These are phyloP conservation scores for Nasua narica DNA, from an alignment of 2,797 vertebrate species.

Conservation along the genomic window DNA sequence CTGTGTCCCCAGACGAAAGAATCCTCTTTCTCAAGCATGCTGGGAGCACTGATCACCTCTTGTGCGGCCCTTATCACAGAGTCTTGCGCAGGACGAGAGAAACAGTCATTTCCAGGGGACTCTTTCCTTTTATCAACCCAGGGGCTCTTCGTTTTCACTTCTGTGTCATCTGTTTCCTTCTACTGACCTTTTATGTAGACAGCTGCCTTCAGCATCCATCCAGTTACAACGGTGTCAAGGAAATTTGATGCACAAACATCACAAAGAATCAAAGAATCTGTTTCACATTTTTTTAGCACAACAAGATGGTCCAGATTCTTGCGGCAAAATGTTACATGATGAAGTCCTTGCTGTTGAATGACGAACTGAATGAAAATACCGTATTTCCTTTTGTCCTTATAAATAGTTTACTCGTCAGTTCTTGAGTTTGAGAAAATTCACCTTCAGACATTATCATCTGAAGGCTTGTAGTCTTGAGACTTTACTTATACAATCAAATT, in stretches of 20 bases:
- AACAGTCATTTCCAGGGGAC: background rate
- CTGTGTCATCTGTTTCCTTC: background rate
- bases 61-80: background rate
- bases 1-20: background rate
- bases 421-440: background rate
- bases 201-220: background rate
- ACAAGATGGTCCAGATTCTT: background rate
- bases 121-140: background rate
- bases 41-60: background rate
- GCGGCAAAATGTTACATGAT: background rate
- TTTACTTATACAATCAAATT: background rate
- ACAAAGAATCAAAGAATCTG: background rate
- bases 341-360: background rate
- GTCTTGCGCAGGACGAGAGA: background rate
- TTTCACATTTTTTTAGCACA: background rate
- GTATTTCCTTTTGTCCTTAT: background rate
- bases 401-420: background rate
- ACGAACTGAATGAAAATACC: background rate
- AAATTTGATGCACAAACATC: background rate
- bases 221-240: background rate
- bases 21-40: background rate
- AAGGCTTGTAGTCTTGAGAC: background rate
- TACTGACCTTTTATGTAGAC: background rate
- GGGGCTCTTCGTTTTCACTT: background rate
- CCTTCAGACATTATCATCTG: background rate